Evolutionary conservation across 2,888 invertebrate genomes (phyloP).

Genomic region (Apamea epomidion): DNA sequence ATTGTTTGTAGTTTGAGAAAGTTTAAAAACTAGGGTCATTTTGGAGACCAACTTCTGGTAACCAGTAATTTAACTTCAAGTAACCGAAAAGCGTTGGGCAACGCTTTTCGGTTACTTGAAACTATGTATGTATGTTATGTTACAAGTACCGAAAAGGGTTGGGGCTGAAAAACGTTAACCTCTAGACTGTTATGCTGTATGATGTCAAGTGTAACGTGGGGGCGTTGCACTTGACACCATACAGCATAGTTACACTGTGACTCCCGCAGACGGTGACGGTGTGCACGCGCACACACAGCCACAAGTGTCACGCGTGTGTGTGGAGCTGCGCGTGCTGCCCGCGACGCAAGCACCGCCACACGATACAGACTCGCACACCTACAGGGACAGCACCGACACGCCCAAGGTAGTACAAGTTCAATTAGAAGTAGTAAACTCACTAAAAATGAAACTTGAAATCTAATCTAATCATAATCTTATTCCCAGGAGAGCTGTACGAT

Average conservation of each 20-base stretch:
- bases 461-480: not conserved
- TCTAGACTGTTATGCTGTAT: too few species aligned
- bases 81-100: too few species aligned
- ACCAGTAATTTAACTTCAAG: not conserved
- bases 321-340: slow-evolving; percentile 86
- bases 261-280: not conserved
- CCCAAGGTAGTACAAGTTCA: slow-evolving; percentile 67
- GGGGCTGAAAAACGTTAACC: not conserved
- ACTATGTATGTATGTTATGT: not conserved
- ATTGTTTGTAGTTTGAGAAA: not conserved
- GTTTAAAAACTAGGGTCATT: too few species aligned
- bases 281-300: not conserved
- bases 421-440: too few species aligned
- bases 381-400: slow-evolving; percentile 78
- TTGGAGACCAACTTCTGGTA: not conserved
- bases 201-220: too few species aligned
- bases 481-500: slow-evolving; percentile 80
- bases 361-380: slow-evolving; percentile 69
- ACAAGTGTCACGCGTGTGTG: slow-evolving; percentile 84
- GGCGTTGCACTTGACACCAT: not conserved
- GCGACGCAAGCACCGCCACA: slow-evolving; percentile 62
- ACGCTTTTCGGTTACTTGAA: not conserved
- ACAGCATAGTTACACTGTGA: not conserved
- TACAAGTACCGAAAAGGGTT: too few species aligned
- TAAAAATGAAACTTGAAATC: not conserved